Conservation (phyloP, 2,113 vertebrate genomes). For the Verasper variegatus region DNA sequence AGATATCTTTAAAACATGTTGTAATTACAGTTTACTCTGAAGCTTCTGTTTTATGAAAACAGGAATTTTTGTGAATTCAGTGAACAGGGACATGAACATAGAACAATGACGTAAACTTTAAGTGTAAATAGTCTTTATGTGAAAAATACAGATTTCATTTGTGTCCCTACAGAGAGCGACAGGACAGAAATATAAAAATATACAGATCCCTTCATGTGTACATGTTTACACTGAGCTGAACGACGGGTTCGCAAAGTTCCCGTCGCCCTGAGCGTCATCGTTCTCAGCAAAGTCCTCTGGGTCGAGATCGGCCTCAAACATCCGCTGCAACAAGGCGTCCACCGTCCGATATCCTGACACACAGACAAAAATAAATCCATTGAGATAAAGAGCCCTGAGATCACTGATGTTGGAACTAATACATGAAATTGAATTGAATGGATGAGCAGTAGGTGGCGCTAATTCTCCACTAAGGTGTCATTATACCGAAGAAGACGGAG, state of each 20-base stretch:
- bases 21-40: too few species aligned
- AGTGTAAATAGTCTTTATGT: constrained; percentile 53
- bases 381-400: too few species aligned
- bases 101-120: background rate
- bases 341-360: constrained; percentile 89
- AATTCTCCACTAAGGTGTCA: too few species aligned
- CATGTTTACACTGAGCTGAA: constrained; percentile 65
- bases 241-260: constrained; percentile 72
- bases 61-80: background rate
- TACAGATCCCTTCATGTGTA: constrained; percentile 37
- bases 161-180: constrained; percentile 4
- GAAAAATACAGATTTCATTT: constrained; percentile 34
- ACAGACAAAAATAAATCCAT: too few species aligned
- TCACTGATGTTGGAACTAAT: too few species aligned
- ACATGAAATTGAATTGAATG: too few species aligned
- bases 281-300: constrained; percentile 83
- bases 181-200: constrained; percentile 49
- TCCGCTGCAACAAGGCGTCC: constrained; percentile 90
- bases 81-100: background rate
- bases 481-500: too few species aligned
- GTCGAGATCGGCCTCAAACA: constrained; percentile 92
- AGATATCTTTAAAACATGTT: too few species aligned
- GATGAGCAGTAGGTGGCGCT: too few species aligned
- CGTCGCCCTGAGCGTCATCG: constrained; percentile 75
- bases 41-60: too few species aligned